Evolutionary conservation across 2,113 vertebrate genomes (phyloP), one percentile per base, ranked within the genome.

Genomic region (Myotis lucifugus): DNA sequence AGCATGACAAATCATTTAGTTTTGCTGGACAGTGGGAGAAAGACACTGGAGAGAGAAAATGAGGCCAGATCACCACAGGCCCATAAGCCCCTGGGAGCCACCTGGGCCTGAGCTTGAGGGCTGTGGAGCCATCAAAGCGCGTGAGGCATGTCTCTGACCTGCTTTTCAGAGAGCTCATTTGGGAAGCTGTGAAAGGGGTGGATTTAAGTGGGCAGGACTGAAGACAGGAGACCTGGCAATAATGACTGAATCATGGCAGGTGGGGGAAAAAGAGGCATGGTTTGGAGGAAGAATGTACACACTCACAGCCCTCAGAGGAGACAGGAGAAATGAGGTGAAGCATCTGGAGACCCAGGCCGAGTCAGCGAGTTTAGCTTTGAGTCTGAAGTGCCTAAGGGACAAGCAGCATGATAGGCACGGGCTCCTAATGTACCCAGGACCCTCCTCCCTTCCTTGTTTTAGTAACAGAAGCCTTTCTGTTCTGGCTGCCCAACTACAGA

Each of bases 1-100:
- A 82, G 42, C 23, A 69, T 46, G 34, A 48, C 4, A 54, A 56
- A 34, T 79, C 84, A 66, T 40, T 40, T 32, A 25, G n/a, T 93
- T 64, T 48, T 90, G 48, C 59, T 48, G 27, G 69, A 23, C 8
- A 59, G 29, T 46, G 13, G 61, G 69, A 40, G 14, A 54, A 81
- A 34, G 32, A 69, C 73, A 77, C 23, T 29, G 37, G 40, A 90
- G 48, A 79, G 3, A 79, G 19, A 90, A 95, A 87, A 70, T 1
- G 18, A 84, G 81, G 64, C 48, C 85, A 83, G 59, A 85, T 66
- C 21, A 54, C 32, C 52, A 76, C 0, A 1, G 67, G 67, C 21
- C 82, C 18, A 23, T 40, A 40, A 56, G 29, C 32, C 2, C 5
- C 29, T 34, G n/a, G 32, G 46, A 82, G 69, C 61, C 21, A 27